Evolutionary conservation across 2,113 vertebrate species (phyloP).

Genomic region (Dermatemys mawii): DNA sequence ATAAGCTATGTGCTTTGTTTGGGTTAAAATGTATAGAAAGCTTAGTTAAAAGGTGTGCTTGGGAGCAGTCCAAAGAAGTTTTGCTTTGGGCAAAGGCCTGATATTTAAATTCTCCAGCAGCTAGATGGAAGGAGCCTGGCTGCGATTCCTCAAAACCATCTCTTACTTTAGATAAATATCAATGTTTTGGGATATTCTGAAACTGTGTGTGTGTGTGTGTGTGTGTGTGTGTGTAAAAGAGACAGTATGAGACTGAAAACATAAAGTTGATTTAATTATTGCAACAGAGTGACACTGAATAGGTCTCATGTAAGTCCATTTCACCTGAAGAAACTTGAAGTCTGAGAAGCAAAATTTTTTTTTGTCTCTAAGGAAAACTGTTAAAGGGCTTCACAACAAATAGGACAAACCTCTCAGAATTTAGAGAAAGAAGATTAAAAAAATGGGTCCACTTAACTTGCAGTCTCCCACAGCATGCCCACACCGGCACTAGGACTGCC

Average conservation of each 20-base stretch:
- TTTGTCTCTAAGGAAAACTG: constrained; percentile 16
- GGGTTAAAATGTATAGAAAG: no score
- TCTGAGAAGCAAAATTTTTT: constrained; percentile 21
- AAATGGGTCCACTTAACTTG: not conserved
- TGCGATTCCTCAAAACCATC: no score
- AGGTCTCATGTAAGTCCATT: not conserved
- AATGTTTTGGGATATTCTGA: no score
- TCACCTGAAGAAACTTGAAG: constrained; percentile 38
- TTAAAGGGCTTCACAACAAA: constrained; percentile 38
- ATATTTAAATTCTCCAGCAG: no score
- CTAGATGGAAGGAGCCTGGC: no score
- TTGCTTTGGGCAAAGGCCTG: no score
- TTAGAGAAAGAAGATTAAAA: not conserved
- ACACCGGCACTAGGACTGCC: not conserved
- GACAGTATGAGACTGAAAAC: constrained; percentile 11
- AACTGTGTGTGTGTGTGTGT: no score
- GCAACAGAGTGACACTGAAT: constrained; percentile 27
- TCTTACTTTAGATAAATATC: no score
- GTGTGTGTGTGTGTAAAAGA: not conserved
- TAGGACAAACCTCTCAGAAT: not conserved
- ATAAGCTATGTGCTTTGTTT: no score
- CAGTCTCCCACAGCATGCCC: not conserved
- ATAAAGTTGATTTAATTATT: constrained; percentile 52
- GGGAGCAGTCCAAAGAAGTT: no score
- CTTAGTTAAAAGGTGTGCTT: no score